Conservation (phyloP, 2,113 vertebrate species). For the Nasalis larvatus region DNA sequence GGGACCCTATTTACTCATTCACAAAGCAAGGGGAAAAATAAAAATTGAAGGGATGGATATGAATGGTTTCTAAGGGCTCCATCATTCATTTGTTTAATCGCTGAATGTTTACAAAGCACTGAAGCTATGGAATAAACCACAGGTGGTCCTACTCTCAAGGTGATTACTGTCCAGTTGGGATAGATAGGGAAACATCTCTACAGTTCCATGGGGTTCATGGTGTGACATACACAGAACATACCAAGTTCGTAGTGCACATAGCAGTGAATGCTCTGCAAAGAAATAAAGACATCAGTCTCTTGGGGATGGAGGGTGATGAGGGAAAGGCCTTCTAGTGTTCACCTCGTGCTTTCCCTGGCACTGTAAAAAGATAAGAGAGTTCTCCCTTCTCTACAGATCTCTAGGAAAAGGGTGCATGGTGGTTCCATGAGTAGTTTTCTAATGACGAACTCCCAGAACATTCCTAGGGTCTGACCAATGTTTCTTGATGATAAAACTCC, state of each 20-base stretch:
- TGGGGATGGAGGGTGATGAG: background rate
- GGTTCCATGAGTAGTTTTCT: background rate
- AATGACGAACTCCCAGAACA: background rate
- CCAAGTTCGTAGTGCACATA: accelerated
- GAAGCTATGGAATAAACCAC: background rate
- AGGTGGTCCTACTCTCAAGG: no score
- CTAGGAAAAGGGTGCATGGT: background rate
- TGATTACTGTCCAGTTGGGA: background rate
- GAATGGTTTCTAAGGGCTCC: background rate
- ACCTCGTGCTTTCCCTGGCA: accelerated
- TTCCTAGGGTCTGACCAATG: background rate
- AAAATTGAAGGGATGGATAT: no score
- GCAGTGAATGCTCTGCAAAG: background rate
- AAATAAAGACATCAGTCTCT: background rate
- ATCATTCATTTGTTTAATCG: background rate
- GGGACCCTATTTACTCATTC: background rate
- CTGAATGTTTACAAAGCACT: background rate
- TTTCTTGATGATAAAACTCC: background rate
- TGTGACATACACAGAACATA: background rate
- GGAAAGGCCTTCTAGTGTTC: background rate
- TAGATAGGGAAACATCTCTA: background rate
- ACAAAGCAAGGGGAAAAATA: background rate
- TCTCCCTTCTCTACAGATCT: background rate
- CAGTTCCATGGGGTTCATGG: background rate
- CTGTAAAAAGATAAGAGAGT: no score